Evolutionary conservation across 2,113 vertebrate genomes (phyloP).

Genomic region (Sinocyclocheilus grahami): DNA sequence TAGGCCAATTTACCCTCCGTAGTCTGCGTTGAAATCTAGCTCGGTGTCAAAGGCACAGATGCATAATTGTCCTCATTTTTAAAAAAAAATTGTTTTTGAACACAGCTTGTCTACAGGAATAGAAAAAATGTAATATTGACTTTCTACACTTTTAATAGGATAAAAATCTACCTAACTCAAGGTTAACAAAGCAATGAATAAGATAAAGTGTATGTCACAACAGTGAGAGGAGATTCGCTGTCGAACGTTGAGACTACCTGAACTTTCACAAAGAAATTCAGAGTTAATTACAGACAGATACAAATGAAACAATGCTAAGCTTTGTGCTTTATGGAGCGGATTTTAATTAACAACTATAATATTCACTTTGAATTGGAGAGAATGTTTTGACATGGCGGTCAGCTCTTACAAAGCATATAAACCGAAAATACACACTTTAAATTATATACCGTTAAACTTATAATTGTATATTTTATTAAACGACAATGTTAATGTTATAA

Average conservation of each 20-base stretch:
- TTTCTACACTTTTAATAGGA: slow-evolving; percentile 57
- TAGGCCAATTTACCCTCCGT: too few relatives aligned
- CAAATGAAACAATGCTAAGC: slow-evolving; percentile 43
- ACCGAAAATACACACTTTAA: neutral
- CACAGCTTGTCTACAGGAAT: slow-evolving; percentile 45
- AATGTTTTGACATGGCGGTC: neutral
- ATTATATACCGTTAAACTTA: neutral
- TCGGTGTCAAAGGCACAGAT: slow-evolving; percentile 54
- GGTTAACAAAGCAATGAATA: slow-evolving; percentile 54
- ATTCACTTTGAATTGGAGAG: neutral
- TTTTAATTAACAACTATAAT: slow-evolving; percentile 31
- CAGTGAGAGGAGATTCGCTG: slow-evolving; percentile 37
- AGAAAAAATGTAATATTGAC: slow-evolving; percentile 45
- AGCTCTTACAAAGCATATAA: neutral
- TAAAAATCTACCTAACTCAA: slow-evolving; percentile 45
- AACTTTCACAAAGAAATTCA: neutral
- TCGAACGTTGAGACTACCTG: slow-evolving; percentile 32
- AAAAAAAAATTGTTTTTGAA: slow-evolving; percentile 34
- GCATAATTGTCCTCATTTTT: slow-evolving; percentile 51
- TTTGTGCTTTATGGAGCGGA: slow-evolving; percentile 1
- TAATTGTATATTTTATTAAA: neutral
- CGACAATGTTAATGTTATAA: neutral
- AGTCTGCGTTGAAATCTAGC: too few relatives aligned
- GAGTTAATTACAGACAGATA: slow-evolving; percentile 48
- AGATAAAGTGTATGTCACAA: slow-evolving; percentile 24